phyloP scores from a whole-genome alignment of 2,888 invertebrate genomes.

The Eristalinus sepulchralis region DNA sequence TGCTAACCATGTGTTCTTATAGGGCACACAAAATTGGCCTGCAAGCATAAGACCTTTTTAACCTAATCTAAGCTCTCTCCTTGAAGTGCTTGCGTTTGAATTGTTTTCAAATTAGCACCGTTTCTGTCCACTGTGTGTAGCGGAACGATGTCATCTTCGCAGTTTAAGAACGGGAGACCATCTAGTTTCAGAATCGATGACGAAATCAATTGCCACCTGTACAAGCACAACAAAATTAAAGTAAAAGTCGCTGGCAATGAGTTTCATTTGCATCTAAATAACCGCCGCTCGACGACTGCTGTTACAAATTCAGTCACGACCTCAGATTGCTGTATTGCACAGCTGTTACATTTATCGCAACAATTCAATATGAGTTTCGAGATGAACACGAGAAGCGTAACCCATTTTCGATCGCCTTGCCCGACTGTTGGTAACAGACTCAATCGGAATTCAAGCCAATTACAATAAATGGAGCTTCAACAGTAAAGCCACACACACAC shows the following conservation, averaged over 20 bases:
- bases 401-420: background rate
- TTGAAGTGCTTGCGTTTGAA: too few relatives aligned
- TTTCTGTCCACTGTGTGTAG: too few relatives aligned
- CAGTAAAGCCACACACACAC: constrained; percentile 11
- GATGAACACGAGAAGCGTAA: background rate
- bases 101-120: too few relatives aligned
- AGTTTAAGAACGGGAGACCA: too few relatives aligned
- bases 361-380: background rate
- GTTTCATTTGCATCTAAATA: background rate
- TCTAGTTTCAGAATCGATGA: too few relatives aligned
- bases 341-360: background rate
- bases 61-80: too few relatives aligned
- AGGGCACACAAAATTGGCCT: too few relatives aligned
- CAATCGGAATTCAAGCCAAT: constrained; percentile 29
- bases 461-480: constrained; percentile 16
- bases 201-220: background rate
- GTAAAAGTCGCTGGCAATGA: background rate
- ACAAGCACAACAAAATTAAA: too few relatives aligned
- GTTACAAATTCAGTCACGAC: background rate
- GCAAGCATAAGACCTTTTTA: too few relatives aligned
- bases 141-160: too few relatives aligned
- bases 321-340: background rate
- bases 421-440: background rate
- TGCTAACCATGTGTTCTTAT: too few relatives aligned
- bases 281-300: background rate